Conservation (phyloP, 2,888 invertebrate genomes). For the Rhingia rostrata region DNA sequence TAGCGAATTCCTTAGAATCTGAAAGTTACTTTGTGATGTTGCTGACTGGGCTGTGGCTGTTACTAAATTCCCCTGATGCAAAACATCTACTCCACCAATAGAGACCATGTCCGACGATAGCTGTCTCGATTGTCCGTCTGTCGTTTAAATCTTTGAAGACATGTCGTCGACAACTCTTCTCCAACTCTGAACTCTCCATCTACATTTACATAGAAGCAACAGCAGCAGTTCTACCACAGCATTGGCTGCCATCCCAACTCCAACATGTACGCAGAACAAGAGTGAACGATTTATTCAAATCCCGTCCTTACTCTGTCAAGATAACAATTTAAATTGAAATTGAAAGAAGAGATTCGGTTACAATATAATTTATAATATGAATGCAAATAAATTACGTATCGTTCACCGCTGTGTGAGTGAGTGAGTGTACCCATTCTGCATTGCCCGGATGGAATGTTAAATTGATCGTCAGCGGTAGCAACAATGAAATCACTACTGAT, state of each 20-base stretch:
- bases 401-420: conserved; percentile 30
- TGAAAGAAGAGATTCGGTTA: conserved; percentile 83
- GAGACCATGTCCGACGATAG: conserved; percentile 69
- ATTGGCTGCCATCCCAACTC: conserved; percentile 56
- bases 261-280: conserved; percentile 75
- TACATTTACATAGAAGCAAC: conserved; percentile 13
- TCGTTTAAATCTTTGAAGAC: conserved; percentile 78
- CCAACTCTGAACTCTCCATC: conserved; percentile 62
- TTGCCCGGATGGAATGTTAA: conserved; percentile 60
- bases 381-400: conserved; percentile 74
- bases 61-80: conserved; percentile 42
- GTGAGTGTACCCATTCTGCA: conserved; percentile 45
- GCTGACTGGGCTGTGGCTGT: conserved; percentile 45
- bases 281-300: conserved; percentile 80
- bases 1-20: conserved; percentile 54
- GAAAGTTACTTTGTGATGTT: conserved; percentile 47
- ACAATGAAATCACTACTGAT: conserved; percentile 67
- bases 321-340: conserved; percentile 83
- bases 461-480: conserved; percentile 69
- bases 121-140: conserved; percentile 76
- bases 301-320: conserved; percentile 81
- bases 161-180: conserved; percentile 78
- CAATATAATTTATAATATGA: conserved; percentile 82
- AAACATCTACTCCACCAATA: conserved; percentile 53
- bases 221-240: conserved; percentile 34